phyloP scores from a whole-genome alignment of 2,797 vertebrate genomes.

The Martes flavigula region DNA sequence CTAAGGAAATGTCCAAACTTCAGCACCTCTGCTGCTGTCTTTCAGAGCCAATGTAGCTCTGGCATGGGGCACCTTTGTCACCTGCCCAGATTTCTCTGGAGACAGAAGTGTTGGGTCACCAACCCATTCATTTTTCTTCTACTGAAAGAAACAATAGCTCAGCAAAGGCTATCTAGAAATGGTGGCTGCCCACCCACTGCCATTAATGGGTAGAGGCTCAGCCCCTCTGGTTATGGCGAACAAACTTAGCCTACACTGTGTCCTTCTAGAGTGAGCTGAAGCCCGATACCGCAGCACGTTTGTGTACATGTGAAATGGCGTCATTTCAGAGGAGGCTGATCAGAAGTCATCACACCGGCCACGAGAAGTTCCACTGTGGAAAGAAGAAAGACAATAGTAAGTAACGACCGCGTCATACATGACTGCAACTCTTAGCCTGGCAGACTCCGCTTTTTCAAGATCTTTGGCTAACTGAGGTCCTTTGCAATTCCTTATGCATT shows the following conservation, averaged over 20 bases:
- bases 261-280: neutral
- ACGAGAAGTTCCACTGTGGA: neutral
- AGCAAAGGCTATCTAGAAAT: neutral
- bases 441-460: neutral
- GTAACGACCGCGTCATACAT: neutral
- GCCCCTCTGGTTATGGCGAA: neutral
- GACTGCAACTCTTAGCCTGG: neutral
- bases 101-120: neutral
- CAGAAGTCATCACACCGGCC: neutral
- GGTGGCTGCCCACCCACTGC: neutral
- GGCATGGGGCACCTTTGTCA: conserved; percentile 84
- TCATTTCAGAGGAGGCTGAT: neutral
- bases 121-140: neutral
- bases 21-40: neutral
- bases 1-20: neutral
- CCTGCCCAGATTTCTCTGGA: conserved; percentile 84
- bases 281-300: neutral
- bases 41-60: conserved; percentile 13
- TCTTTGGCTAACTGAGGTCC: neutral
- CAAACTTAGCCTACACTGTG: neutral
- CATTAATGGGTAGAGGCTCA: neutral
- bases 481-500: neutral
- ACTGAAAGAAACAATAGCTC: neutral
- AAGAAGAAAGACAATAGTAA: neutral
- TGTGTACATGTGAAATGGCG: neutral